Evolutionary conservation across 2,113 vertebrate genomes (phyloP), one percentile per base, ranked within the genome.

Genomic region (Triplophysa rosa): DNA sequence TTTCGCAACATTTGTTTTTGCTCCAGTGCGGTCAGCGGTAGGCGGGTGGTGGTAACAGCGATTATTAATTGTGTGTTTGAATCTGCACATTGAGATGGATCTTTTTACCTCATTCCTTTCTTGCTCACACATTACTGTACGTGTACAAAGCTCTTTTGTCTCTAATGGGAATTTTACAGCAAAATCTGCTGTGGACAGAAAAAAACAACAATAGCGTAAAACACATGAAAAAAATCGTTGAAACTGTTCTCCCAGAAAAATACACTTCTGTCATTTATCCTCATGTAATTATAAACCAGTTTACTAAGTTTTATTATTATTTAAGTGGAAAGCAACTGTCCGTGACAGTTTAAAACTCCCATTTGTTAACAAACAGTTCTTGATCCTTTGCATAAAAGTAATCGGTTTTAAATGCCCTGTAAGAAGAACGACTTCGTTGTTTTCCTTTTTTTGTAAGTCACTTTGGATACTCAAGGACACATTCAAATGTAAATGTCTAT

Each of bases 1-100:
- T 85, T 75, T 66, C 72, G 82, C 58, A 83, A 81, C 9, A 72
- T 85, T 87, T 66, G 26, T 85, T 81, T 90, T 85, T 82, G 84
- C 86, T 85, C 88, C 79, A 58, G 82, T 84, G 37, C 86, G 80
- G 83, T 81, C 67, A 21, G 77, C 21, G 82, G 59, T 82, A 81
- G 68, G 82, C 49, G 58, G 78, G 88, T 87, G 87, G 87, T 83
- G 82, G 87, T 89, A 72, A 72, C 69, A 59, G 69, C n/a, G 88
- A 89, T 90, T 84, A 87, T 89, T 90, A 84, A 88, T 85, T 87
- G 88, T 79, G 80, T 86, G 85, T 82, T 64, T 78, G 71, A 86
- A 84, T 80, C 40, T 21, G 33, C 16, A 23, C 84, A 84, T 87
- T 77, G 77, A 83, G 81, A 88, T 86, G 78, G 82, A 88, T 90